Base-by-base conservation (phyloP, 1,140 invertebrate species). In the Diabrotica virgifera region DNA sequence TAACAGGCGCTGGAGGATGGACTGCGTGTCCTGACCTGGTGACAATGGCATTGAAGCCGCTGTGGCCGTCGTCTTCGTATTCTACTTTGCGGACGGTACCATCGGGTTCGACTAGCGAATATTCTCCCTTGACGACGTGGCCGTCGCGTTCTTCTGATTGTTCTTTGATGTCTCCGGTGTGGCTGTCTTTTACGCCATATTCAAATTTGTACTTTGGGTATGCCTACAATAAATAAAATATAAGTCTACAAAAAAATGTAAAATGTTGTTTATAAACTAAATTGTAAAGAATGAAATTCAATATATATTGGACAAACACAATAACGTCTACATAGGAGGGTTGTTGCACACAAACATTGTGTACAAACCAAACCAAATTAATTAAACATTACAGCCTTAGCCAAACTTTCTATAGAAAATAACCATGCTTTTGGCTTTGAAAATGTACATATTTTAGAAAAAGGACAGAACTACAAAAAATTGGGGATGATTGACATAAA, bases 61-160 rank as follows among this genome's bases (percentile, higher is more conserved):
- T 82, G 63, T 83, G 80, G 59, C 79, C 80, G 69, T 83, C 81
- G 69, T 82, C 82, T 35, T 82, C 79, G 74, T 84, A 84, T 68
- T 81, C 74, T 46, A 84, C 82, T 53, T 81, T 83, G 63, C 82
- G 79, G 38, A 82, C 76, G 64, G 80, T 80, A 66, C 83, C 83
- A 68, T 84, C 83, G 36, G 83, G 79, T 67, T 83, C 82, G 6
- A 82, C 76, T 52, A 83, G 77, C 10, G 70, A 69, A 56, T 74
- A 74, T 54, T 69, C 67, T 37, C 67, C 67, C 36, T 63, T 69
- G 12, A 69, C 67, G 35, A 52, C 56, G 10, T 74, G 70, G 12
- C 73, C 73, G 36, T 72, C 62, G 10, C 72, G 59, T 14, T 64
- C 62, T 66, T 74, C 72, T 0, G 67, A 61, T 57, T 74, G 72